A percentile compares a stretch with the other conserved stretches of the same genome.
Conservation (phyloP, 2,888 invertebrate genomes). For the Nephrocerus scutellatus region DNA sequence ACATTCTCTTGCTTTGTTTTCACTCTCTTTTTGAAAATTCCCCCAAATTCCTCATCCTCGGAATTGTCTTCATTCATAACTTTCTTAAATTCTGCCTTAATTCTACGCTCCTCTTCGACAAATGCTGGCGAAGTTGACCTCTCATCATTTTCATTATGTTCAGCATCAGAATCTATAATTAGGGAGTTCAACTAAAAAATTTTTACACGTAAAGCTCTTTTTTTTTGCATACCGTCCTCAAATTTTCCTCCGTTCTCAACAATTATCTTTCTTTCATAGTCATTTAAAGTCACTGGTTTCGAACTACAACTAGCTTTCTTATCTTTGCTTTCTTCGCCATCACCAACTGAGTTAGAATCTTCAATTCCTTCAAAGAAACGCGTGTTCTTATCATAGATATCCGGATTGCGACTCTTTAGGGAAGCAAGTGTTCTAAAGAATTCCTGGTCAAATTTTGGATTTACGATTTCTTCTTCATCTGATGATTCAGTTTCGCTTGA, state of each 20-base stretch:
- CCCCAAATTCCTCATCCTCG: constrained; percentile 53
- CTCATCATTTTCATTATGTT: constrained; percentile 21
- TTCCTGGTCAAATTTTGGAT: constrained; percentile 60
- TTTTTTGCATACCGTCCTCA: constrained; percentile 39
- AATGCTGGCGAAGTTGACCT: constrained; percentile 51
- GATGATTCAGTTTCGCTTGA: constrained; percentile 38
- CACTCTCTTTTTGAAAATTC: constrained; percentile 51
- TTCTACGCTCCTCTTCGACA: constrained; percentile 58
- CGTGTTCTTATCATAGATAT: constrained; percentile 72
- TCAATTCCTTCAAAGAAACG: constrained; percentile 58
- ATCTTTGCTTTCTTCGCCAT: constrained; percentile 4
- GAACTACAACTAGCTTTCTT: constrained; percentile 13
- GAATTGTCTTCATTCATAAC: constrained; percentile 45
- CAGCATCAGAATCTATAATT: constrained; percentile 27
- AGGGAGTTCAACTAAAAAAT: background rate
- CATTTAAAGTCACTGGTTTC: constrained; percentile 62
- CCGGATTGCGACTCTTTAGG: constrained; percentile 81
- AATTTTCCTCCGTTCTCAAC: constrained; percentile 59
- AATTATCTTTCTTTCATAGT: constrained; percentile 71
- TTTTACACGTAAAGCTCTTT: background rate
- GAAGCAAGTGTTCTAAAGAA: constrained; percentile 81
- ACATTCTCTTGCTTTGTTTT: constrained; percentile 52
- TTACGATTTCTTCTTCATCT: constrained; percentile 36
- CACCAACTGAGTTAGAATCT: constrained; percentile 11
- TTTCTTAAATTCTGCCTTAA: constrained; percentile 59